phyloP scores from a whole-genome alignment of 2,888 invertebrate species.

The Nineta flava region DNA sequence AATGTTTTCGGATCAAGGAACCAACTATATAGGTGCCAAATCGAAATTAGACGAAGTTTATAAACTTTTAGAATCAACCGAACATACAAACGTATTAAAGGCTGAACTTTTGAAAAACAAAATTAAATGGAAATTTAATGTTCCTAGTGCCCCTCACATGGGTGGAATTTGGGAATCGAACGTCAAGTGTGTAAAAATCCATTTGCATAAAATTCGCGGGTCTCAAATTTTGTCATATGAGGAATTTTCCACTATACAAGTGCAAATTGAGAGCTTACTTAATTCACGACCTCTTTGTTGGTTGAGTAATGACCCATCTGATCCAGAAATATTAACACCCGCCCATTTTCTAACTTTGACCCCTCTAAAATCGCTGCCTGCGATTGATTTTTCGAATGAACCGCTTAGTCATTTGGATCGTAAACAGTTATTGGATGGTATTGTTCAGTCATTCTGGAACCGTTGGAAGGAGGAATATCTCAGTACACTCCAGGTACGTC shows the following conservation, averaged over 20 bases:
- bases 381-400: background rate
- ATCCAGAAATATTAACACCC: conserved; percentile 7
- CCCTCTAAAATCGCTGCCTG: conserved; percentile 4
- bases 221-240: background rate
- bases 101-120: conserved; percentile 2
- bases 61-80: background rate
- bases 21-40: conserved; percentile 15
- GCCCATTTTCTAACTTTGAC: conserved; percentile 9
- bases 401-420: background rate
- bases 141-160: background rate
- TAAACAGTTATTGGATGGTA: background rate
- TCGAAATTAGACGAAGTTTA: conserved; percentile 6
- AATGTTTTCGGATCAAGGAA: conserved; percentile 16
- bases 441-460: conserved; percentile 5
- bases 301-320: conserved; percentile 7
- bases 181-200: background rate
- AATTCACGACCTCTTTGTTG: conserved; percentile 11
- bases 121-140: conserved; percentile 9
- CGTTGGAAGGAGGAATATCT: conserved; percentile 6
- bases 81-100: conserved; percentile 3
- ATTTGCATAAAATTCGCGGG: background rate
- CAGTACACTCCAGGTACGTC: background rate
- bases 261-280: conserved; percentile 9
- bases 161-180: background rate
- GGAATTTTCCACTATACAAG: background rate